Evolutionary conservation across 2,888 invertebrate genomes (phyloP).

Genomic region (Bombylius major): DNA sequence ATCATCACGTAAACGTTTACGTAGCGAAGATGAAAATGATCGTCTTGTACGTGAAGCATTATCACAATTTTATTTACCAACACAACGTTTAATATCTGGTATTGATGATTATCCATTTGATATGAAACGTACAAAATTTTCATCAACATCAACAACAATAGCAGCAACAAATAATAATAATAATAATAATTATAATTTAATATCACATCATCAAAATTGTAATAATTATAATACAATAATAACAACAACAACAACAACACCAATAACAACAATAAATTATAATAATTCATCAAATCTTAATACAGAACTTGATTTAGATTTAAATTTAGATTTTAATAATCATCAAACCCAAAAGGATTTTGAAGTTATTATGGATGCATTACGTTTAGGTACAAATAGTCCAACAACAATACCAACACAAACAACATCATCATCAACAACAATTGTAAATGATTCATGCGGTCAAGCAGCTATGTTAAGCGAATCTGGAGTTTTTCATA

Average conservation of each 20-base stretch:
- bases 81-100: conserved; percentile 52
- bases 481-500: conserved; percentile 38
- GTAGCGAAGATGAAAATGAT: conserved; percentile 50
- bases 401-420: conserved; percentile 24
- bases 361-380: conserved; percentile 38
- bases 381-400: conserved; percentile 32
- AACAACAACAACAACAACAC: too few relatives aligned
- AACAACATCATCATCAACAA: conserved; percentile 24
- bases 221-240: background rate
- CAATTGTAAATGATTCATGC: conserved; percentile 39
- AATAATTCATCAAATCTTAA: background rate
- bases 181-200: background rate
- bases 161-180: background rate
- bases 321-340: conserved; percentile 32
- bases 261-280: background rate
- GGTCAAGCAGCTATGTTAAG: conserved; percentile 51
- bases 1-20: conserved; percentile 33
- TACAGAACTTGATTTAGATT: conserved; percentile 17
- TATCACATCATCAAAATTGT: background rate
- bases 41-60: conserved; percentile 56
- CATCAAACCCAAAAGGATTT: conserved; percentile 37
- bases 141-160: background rate
- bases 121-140: conserved; percentile 18
- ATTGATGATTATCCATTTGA: conserved; percentile 47
- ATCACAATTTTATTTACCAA: conserved; percentile 58